A percentile compares a stretch with the other conserved stretches of the same genome.
phyloP scores from a whole-genome alignment of 2,113 vertebrate genomes.

The human (Homo sapiens) region DNA sequence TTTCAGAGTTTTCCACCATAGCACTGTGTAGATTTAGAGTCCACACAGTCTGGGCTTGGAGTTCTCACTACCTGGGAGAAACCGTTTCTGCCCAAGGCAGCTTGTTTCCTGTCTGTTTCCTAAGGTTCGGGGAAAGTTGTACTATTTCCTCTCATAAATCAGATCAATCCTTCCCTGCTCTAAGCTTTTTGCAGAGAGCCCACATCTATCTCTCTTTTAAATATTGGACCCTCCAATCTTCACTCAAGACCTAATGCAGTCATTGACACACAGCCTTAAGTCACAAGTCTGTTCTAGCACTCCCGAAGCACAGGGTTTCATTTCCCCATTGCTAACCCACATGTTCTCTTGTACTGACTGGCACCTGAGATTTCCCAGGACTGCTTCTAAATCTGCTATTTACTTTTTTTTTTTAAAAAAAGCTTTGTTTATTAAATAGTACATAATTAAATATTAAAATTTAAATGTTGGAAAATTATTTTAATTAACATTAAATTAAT shows the following conservation, averaged over 20 bases:
- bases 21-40: rapidly evolving
- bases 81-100: rapidly evolving
- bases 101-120: background rate
- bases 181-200: too few relatives aligned
- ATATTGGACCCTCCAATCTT: background rate
- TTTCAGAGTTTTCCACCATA: rapidly evolving
- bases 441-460: background rate
- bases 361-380: background rate
- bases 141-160: background rate
- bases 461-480: too few relatives aligned
- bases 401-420: background rate
- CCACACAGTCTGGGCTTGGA: rapidly evolving
- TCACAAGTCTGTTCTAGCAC: too few relatives aligned
- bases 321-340: rapidly evolving
- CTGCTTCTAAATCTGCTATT: background rate
- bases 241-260: background rate
- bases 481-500: too few relatives aligned
- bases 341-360: rapidly evolving
- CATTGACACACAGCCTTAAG: background rate
- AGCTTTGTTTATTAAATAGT: background rate
- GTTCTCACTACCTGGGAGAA: background rate
- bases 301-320: too few relatives aligned
- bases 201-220: background rate
- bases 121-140: rapidly evolving
- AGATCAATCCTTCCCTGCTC: rapidly evolving